phyloP scores from a whole-genome alignment of 2,113 vertebrate species.

The Pyxicephalus adspersus region DNA sequence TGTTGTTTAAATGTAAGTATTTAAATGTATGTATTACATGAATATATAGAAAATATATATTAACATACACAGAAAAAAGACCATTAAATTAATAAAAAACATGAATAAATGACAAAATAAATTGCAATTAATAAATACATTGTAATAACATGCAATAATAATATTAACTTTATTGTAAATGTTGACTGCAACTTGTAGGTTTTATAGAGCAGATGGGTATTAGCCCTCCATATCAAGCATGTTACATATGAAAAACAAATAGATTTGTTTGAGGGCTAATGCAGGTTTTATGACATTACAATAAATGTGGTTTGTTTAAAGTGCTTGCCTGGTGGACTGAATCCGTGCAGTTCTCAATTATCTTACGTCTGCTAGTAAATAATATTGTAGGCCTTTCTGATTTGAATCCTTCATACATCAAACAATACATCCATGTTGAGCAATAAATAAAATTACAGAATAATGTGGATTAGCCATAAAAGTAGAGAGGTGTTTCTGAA shows the following conservation, averaged over 20 bases:
- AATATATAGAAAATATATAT: too few species aligned
- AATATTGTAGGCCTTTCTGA: slow-evolving; percentile 43
- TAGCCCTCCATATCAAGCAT: neutral
- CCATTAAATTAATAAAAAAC: too few species aligned
- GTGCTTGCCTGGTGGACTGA: slow-evolving; percentile 33
- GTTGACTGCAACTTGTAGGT: slow-evolving; percentile 8
- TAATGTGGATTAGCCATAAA: slow-evolving; percentile 29
- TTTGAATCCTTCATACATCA: slow-evolving; percentile 46
- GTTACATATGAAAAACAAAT: slow-evolving; percentile 45
- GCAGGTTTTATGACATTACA: slow-evolving; percentile 51
- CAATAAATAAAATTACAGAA: slow-evolving; percentile 43
- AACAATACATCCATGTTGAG: slow-evolving; percentile 43
- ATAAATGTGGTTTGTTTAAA: slow-evolving; percentile 56
- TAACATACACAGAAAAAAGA: too few species aligned
- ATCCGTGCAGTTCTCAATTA: slow-evolving; percentile 44
- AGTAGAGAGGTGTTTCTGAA: slow-evolving; percentile 34
- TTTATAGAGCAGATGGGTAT: slow-evolving; percentile 30
- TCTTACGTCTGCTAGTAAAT: slow-evolving; percentile 45
- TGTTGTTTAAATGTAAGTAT: too few species aligned
- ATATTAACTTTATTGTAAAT: too few species aligned
- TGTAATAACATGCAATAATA: too few species aligned
- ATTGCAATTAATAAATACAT: too few species aligned
- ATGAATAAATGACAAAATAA: too few species aligned
- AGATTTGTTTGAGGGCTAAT: slow-evolving; percentile 44
- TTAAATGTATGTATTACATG: too few species aligned